Evolutionary conservation across 2,888 invertebrate genomes (phyloP).

Genomic region (Boloria euphrosyne): DNA sequence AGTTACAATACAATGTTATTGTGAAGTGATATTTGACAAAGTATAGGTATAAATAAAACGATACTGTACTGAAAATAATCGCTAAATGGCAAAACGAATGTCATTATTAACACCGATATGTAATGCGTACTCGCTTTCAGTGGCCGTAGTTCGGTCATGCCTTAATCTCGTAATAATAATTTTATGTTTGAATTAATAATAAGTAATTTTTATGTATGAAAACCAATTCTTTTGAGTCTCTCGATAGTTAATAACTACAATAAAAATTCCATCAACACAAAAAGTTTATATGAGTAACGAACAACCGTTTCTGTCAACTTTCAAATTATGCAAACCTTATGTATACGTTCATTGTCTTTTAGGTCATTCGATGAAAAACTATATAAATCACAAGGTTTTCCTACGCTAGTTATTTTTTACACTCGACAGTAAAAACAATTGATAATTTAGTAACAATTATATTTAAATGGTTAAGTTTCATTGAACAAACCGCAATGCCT

Average conservation of each 20-base stretch:
- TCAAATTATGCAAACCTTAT: conserved; percentile 24
- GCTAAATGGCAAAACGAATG: conserved; percentile 10
- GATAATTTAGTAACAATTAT: conserved; percentile 17
- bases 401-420: conserved; percentile 22
- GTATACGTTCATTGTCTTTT: conserved; percentile 19
- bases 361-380: conserved; percentile 29
- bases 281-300: too few species aligned
- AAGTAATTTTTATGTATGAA: conserved; percentile 2
- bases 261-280: not conserved
- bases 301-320: conserved; percentile 7
- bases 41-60: conserved; percentile 7
- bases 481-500: conserved; percentile 14
- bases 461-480: conserved; percentile 15
- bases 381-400: conserved; percentile 34
- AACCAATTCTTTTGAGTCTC: not conserved
- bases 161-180: too few species aligned
- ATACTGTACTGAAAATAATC: conserved; percentile 19
- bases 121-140: conserved; percentile 10
- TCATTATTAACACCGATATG: conserved; percentile 11
- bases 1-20: not conserved
- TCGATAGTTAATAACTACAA: not conserved
- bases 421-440: conserved; percentile 29
- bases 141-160: not conserved
- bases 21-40: not conserved
- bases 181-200: too few species aligned